These are phyloP conservation scores for Dryobota labecula DNA, from an alignment of 2,888 invertebrate species.

Conservation along the genomic window DNA sequence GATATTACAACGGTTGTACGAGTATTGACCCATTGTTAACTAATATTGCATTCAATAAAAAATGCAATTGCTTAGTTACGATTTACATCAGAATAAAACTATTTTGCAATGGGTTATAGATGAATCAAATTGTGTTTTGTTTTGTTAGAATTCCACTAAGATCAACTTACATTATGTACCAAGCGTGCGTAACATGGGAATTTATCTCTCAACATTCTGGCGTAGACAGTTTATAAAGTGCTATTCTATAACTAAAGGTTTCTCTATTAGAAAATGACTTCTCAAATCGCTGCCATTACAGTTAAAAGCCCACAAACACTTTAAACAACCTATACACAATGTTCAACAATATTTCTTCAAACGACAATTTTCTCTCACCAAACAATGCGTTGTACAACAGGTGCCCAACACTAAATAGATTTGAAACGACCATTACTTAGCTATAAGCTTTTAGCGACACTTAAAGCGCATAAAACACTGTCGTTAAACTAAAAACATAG, in stretches of 20 bases:
- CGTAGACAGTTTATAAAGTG: not conserved
- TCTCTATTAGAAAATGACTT: slow-evolving; percentile 1
- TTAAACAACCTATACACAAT: slow-evolving; percentile 25
- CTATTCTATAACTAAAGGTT: slow-evolving; percentile 15
- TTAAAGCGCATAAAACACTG: slow-evolving; percentile 31
- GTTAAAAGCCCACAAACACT: slow-evolving; percentile 37
- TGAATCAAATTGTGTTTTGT: not conserved
- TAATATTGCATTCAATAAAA: slow-evolving; percentile 18
- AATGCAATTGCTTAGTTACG: slow-evolving; percentile 7
- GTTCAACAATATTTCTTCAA: slow-evolving; percentile 37
- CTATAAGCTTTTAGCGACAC: slow-evolving; percentile 55
- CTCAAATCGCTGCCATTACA: slow-evolving; percentile 35
- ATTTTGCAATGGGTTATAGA: not conserved
- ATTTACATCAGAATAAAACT: not conserved
- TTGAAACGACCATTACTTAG: slow-evolving; percentile 50
- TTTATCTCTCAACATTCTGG: not conserved
- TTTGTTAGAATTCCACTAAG: not conserved
- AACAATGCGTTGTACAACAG: slow-evolving; percentile 49
- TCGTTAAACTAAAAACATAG: slow-evolving; percentile 52
- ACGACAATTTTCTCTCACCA: slow-evolving; percentile 48
- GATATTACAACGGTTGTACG: slow-evolving; percentile 14
- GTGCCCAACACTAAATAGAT: slow-evolving; percentile 50
- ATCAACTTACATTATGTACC: not conserved
- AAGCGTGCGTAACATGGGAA: not conserved
- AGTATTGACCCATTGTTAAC: slow-evolving; percentile 12